Conservation (phyloP, 2,113 vertebrate genomes). For the Uropsilus gracilis region DNA sequence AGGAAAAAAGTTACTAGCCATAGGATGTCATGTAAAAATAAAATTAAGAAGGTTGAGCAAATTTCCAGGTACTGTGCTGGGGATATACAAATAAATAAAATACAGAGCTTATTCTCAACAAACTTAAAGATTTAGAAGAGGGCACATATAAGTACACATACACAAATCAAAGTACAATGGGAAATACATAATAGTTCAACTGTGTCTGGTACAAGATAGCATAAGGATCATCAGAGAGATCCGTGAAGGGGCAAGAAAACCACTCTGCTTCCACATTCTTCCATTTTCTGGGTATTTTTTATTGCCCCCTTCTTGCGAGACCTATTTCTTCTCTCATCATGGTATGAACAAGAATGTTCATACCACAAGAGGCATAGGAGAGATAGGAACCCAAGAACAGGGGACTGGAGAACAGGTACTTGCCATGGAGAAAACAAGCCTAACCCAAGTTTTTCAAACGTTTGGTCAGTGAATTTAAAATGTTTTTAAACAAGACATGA, state of each 20-base stretch:
- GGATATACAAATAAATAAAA: conserved; percentile 22
- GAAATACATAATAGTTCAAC: neutral
- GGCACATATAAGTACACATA: neutral
- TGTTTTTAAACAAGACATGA: neutral
- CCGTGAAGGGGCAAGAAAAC: neutral
- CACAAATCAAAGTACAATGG: neutral
- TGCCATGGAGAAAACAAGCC: neutral
- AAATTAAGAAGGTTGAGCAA: neutral
- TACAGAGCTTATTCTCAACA: neutral
- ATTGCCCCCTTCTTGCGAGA: neutral
- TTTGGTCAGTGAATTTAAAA: neutral
- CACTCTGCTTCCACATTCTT: neutral
- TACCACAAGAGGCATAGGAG: neutral
- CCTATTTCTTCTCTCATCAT: neutral
- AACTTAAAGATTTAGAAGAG: neutral
- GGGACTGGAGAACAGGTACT: neutral
- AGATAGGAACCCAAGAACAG: neutral
- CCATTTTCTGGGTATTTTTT: neutral
- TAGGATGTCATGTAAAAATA: conserved; percentile 5
- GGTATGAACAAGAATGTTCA: neutral
- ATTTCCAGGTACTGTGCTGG: neutral
- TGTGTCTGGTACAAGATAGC: neutral
- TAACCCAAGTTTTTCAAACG: neutral
- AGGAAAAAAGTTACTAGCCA: neutral
- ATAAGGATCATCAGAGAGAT: neutral